phyloP scores from a whole-genome alignment of 2,113 vertebrate species.

The Notechis scutatus region DNA sequence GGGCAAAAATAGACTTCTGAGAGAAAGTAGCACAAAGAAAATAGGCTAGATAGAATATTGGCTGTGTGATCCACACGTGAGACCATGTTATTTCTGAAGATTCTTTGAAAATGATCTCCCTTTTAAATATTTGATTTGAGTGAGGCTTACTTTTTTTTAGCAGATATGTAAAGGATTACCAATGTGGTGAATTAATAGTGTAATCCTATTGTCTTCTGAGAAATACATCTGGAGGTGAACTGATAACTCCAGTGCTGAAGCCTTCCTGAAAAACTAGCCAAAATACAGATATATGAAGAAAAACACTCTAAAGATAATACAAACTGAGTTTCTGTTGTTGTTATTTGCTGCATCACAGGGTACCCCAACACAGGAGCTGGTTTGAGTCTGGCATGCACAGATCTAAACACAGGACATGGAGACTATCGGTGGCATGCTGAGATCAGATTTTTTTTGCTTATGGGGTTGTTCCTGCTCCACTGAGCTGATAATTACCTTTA shows the following conservation, averaged over 20 bases:
- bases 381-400: not conserved
- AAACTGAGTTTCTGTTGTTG: not conserved
- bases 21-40: not conserved
- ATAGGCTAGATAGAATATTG: not conserved
- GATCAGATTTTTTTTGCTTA: not conserved
- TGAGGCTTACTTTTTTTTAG: not conserved
- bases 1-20: not conserved
- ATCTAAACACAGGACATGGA: not conserved
- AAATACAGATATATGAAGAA: not conserved
- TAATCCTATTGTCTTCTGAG: not conserved
- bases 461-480: not conserved
- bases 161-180: not conserved
- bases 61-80: not conserved
- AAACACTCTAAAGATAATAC: not conserved
- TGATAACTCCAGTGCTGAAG: not conserved
- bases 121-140: not conserved
- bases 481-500: not conserved
- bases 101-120: not conserved
- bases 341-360: not conserved
- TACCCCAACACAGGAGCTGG: not conserved
- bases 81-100: not conserved
- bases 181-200: not conserved
- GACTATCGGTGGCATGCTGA: not conserved
- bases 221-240: not conserved
- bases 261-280: not conserved